These are phyloP conservation scores for Synanthedon myopaeformis DNA, from an alignment of 2,888 invertebrate species.

Conservation along the genomic window DNA sequence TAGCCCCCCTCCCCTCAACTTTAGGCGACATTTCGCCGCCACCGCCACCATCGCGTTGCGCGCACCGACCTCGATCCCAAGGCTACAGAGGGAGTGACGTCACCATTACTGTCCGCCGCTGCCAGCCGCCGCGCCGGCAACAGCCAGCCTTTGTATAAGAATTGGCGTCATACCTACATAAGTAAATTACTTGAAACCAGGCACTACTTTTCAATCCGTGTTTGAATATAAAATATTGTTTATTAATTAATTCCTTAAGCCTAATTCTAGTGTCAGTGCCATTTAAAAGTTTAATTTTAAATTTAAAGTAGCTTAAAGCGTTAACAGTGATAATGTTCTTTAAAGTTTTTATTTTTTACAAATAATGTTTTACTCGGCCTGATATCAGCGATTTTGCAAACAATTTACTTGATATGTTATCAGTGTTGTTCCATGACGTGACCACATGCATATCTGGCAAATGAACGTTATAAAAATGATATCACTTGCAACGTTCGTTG, in stretches of 20 bases:
- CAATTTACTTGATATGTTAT: constrained; percentile 47
- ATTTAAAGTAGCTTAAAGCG: no score
- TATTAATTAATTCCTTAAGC: no score
- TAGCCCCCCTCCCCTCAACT: constrained; percentile 32
- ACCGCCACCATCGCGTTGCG: constrained; percentile 26
- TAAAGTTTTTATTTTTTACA: constrained; percentile 4
- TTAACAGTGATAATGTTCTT: no score
- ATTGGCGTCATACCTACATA: constrained; percentile 31
- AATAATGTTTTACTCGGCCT: constrained; percentile 15
- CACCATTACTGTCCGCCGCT: constrained; percentile 29
- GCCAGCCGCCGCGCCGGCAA: constrained; percentile 14
- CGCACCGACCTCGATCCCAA: constrained; percentile 62
- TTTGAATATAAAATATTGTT: no score
- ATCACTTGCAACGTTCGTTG: constrained; percentile 8
- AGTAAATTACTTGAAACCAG: no score
- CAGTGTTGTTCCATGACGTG: constrained; percentile 41
- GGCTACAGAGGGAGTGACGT: constrained; percentile 59
- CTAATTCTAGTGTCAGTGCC: no score
- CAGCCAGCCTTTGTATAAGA: constrained; percentile 52
- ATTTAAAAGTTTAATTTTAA: no score
- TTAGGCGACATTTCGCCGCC: constrained; percentile 44
- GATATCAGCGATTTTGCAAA: constrained; percentile 30
- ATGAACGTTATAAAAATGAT: constrained; percentile 49
- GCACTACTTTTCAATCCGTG: no score
- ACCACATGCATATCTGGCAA: constrained; percentile 49